Percentiles rank a stretch among this genome's conserved stretches.
Evolutionary conservation across 2,113 vertebrate species (phyloP).

Genomic region (Tor tambroides): DNA sequence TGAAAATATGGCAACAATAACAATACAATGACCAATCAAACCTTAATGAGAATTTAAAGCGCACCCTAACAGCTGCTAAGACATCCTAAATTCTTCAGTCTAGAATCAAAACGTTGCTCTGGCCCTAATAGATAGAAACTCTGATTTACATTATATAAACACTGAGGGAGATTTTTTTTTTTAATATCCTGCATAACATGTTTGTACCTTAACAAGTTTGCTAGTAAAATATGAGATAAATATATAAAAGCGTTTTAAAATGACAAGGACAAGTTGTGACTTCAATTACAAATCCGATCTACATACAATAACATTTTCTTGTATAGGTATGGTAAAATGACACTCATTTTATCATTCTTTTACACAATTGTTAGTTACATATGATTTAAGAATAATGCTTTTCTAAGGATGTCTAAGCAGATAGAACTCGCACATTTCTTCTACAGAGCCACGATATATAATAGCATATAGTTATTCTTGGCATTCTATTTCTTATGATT

Average conservation of each 20-base stretch:
- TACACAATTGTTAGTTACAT: background rate
- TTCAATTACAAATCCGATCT: background rate
- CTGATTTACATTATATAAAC: background rate
- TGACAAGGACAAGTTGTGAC: background rate
- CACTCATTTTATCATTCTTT: background rate
- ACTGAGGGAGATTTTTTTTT: too few species aligned
- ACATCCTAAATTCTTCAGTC: too few species aligned
- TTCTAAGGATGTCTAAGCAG: background rate
- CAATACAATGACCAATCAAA: background rate
- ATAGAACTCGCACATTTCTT: background rate
- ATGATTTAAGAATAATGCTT: background rate
- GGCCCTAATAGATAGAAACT: background rate
- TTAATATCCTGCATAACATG: background rate
- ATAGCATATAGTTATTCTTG: background rate
- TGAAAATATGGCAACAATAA: background rate
- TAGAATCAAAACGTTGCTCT: too few species aligned
- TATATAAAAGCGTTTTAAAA: background rate
- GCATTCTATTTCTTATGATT: background rate
- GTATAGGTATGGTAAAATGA: background rate
- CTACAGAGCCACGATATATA: background rate
- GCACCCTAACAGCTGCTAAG: background rate
- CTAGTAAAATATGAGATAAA: background rate
- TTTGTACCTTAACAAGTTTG: background rate
- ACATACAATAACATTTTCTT: background rate
- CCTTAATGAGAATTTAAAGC: background rate